Base-by-base conservation (phyloP, 2,113 vertebrate genomes). In the Zosterops japonicus region DNA sequence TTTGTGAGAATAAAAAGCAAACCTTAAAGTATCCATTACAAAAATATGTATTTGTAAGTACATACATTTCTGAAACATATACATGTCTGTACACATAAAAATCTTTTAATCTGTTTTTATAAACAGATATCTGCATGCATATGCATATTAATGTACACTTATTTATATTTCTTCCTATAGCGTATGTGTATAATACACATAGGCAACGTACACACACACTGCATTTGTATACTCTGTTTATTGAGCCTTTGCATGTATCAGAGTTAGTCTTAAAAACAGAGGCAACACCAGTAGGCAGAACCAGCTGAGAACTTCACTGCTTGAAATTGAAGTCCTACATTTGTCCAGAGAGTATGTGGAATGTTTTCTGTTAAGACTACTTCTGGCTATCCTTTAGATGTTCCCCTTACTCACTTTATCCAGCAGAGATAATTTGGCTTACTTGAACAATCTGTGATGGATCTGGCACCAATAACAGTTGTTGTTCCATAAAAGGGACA, bases 401-500 rank as follows among this genome's bases (percentile, higher is more conserved):
- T 14, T 59, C 13, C 41, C 31, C n/a, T 44, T 46, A 52, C 24
- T 88, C 13, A 39, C 27, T 53, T 71, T 67, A 25, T 77, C 24
- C 47, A 74, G 44, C 19, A 71, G 36, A 86, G 49, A 60, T 27
- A 16, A 69, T 65, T 13, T 44, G 65, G 96, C 99, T 97, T 98
- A 99, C 99, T 99, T 93, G 99, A 99, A 97, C 99, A 99, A 91
- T 99, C 98, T 63, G 99, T 98, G 90, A 99, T 99, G 88, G 98
- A 99, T 77, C 97, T 99, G 29, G 99, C 98, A 49, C 99, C 99
- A 8, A 86, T 98, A 39, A 98, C 60, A 0, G 98, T 98, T 64
- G 99, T 99, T 86, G 99, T 99, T 82, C 99, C 99, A 59, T 99
- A 99, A 96, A 99, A 99, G 12, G 99, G 99, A 69, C 99, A 99